Conservation (phyloP, 2,888 invertebrate species). For the Platerodrilus igneus region DNA sequence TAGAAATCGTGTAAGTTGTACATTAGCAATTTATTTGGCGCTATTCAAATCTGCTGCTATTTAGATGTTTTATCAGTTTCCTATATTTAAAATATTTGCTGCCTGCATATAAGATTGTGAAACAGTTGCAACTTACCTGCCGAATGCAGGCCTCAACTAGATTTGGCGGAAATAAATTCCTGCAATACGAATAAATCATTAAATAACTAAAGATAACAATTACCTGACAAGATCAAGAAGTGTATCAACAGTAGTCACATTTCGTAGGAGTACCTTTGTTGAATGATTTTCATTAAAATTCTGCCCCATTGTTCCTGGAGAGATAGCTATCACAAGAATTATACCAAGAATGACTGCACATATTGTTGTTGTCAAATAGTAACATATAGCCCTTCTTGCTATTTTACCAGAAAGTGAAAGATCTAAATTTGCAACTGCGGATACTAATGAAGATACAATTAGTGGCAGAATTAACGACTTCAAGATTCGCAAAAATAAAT, state of each 20-base stretch:
- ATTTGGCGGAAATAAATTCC: conserved; percentile 67
- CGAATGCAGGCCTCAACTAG: conserved; percentile 58
- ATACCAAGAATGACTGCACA: conserved; percentile 68
- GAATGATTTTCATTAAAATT: conserved; percentile 22
- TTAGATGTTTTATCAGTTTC: too few relatives aligned
- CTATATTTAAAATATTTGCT: too few relatives aligned
- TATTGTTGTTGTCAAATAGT: conserved; percentile 65
- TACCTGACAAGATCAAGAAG: conserved; percentile 67
- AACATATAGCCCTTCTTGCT: conserved; percentile 62
- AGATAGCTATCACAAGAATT: conserved; percentile 60
- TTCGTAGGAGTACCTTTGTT: conserved; percentile 37
- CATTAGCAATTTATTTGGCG: too few relatives aligned
- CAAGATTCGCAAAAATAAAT: conserved; percentile 68
- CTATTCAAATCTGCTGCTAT: too few relatives aligned
- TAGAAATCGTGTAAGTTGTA: too few relatives aligned
- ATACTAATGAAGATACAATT: conserved; percentile 62
- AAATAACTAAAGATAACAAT: not conserved
- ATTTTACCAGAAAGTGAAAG: conserved; percentile 62
- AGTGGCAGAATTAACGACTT: conserved; percentile 70
- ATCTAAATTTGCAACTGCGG: conserved; percentile 66
- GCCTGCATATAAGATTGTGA: too few relatives aligned
- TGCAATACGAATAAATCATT: conserved; percentile 43
- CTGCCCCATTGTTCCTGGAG: conserved; percentile 52
- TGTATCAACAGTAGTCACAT: conserved; percentile 62
- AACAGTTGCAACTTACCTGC: too few relatives aligned